Evolutionary conservation across 2,113 vertebrate genomes (phyloP), one percentile per base, ranked within the genome.

Genomic region (Phycodurus eques): DNA sequence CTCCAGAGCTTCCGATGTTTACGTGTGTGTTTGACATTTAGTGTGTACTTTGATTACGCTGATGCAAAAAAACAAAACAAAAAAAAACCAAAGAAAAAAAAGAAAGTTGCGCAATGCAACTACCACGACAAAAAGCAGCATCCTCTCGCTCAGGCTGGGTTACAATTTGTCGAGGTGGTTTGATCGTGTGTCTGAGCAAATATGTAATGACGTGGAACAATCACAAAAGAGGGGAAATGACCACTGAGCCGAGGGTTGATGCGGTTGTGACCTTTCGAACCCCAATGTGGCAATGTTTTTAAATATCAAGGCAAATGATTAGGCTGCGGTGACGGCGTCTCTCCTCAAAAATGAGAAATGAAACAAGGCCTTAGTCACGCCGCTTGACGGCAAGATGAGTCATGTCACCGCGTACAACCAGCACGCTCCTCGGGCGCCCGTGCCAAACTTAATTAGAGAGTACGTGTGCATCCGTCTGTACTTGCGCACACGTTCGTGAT

Each of bases 341-440:
- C 8, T 65, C 63, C 63, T n/a, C 27, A 59, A 6, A 74, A 84
- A 76, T 7, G 49, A 68, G 80, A 84, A 86, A 59, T 78, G 62
- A 84, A 87, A 78, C 70, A 42, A 10, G 64, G 20, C 22, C 31
- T 51, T 44, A 17, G 56, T 67, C 68, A 63, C 2, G 20, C 1
- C 33, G 15, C 35, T 71, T 31, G 17, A 20, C 51, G 19, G 7
- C 3, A 73, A 75, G 59, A 78, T 71, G 63, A 77, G 66, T n/a
- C 57, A 39, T 31, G 22, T 61, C 68, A 73, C 19, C 51, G 47
- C 13, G 17, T 56, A 20, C 61, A 71, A 62, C 17, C 31, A 49
- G 56, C 20, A 20, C 53, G 33, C 67, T 77, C 49, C 61, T 57
- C 33, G n/a, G 27, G 63, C 57, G 42, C 42, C 51, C 20, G 0